A percentile compares a stretch with the other conserved stretches of the same genome.
Evolutionary conservation across 2,113 vertebrate genomes (phyloP).

Genomic region (Trichomycterus rosablanca): DNA sequence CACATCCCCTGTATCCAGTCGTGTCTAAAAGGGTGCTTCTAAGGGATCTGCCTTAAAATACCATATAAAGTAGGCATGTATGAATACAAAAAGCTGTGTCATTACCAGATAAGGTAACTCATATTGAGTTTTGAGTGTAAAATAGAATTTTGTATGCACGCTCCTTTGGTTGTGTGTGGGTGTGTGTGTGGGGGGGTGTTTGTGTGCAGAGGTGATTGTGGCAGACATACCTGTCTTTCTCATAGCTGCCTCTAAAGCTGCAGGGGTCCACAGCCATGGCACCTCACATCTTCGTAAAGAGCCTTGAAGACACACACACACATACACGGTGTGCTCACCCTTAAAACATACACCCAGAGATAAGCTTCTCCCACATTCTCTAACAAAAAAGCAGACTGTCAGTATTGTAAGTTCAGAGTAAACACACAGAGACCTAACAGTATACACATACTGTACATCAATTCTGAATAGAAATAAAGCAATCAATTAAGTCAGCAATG

Average conservation of each 20-base stretch:
- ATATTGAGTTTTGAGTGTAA: too few species aligned
- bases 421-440: constrained; percentile 14
- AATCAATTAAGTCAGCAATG: too few species aligned
- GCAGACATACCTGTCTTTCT: constrained; percentile 23
- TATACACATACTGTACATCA: not conserved
- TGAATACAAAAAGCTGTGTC: too few species aligned
- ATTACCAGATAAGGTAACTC: too few species aligned
- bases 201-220: constrained; percentile 12
- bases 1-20: too few species aligned
- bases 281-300: constrained; percentile 32
- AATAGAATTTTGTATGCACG: too few species aligned
- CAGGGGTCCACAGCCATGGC: constrained; percentile 34
- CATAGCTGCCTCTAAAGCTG: constrained; percentile 24
- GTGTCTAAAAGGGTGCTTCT: too few species aligned
- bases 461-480: too few species aligned
- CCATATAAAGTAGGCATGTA: too few species aligned
- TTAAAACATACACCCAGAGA: constrained; percentile 27
- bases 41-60: too few species aligned
- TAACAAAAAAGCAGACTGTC: constrained; percentile 4
- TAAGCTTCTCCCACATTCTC: constrained; percentile 9
- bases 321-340: not conserved
- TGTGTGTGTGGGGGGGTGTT: constrained; percentile 24
- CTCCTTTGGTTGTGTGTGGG: constrained; percentile 29
- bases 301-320: constrained; percentile 45
- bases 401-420: constrained; percentile 13